These are phyloP conservation scores for Melanotaenia maccullochi DNA, from an alignment of 2,797 vertebrate species.

Conservation along the genomic window DNA sequence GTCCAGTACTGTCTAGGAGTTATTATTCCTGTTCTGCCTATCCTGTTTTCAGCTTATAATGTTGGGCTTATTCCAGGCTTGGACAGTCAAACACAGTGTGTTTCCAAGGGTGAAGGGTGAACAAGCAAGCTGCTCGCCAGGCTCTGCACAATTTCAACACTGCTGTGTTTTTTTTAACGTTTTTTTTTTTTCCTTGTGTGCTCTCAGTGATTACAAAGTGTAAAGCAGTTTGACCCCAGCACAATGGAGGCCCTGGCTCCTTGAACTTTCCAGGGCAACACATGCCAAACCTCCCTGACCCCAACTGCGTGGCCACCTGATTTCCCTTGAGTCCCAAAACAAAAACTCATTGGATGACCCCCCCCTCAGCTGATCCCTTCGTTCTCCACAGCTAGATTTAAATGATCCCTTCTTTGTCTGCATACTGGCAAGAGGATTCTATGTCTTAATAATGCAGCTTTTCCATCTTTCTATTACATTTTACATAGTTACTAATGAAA, in stretches of 20 bases:
- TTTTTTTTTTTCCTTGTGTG: conserved; percentile 13
- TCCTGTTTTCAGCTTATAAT: conserved; percentile 43
- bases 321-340: conserved; percentile 77
- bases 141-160: conserved; percentile 26
- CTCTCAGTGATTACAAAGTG: conserved; percentile 52
- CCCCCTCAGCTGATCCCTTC: conserved; percentile 45
- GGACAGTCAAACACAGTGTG: conserved; percentile 40
- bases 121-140: conserved; percentile 46
- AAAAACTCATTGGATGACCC: conserved; percentile 58
- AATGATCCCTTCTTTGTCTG: conserved; percentile 32
- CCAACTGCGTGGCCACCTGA: conserved; percentile 55
- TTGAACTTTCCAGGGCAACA: conserved; percentile 64
- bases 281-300: conserved; percentile 44
- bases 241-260: conserved; percentile 55
- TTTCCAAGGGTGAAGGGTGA: conserved; percentile 69
- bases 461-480: background rate
- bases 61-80: conserved; percentile 45
- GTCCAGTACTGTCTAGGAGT: conserved; percentile 24
- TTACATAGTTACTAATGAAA: background rate
- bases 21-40: conserved; percentile 47
- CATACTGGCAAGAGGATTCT: background rate
- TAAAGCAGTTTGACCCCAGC: conserved; percentile 64
- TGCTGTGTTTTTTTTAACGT: background rate
- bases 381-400: conserved; percentile 39
- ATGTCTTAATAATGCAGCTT: background rate